Evolutionary conservation across 2,888 invertebrate genomes (phyloP).

Genomic region (Phragmatobia fuliginosa): DNA sequence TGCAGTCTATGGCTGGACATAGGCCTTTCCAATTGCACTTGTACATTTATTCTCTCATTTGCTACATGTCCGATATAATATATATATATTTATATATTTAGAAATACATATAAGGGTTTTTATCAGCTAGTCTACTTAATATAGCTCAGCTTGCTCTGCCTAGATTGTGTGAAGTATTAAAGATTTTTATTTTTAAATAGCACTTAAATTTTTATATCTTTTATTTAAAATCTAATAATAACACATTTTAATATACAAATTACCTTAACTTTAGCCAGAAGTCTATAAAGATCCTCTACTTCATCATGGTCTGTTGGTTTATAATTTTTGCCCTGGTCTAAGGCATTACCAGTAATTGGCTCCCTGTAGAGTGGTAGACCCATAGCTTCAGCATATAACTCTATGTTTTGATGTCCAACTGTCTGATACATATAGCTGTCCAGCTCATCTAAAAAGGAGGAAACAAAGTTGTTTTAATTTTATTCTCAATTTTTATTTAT

Average conservation of each 20-base stretch:
- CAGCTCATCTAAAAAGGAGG: constrained; percentile 90
- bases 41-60: too few species aligned
- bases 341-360: constrained; percentile 94
- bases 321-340: constrained; percentile 92
- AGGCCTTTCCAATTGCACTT: too few species aligned
- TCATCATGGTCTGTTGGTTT: constrained; percentile 95
- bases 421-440: constrained; percentile 99
- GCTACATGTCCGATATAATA: too few species aligned
- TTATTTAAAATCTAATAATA: not conserved
- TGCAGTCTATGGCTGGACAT: too few species aligned
- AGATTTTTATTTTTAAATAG: too few species aligned
- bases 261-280: constrained; percentile 93
- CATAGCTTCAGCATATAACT: constrained; percentile 97
- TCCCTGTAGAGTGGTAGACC: constrained; percentile 95
- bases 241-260: not conserved
- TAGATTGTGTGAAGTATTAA: too few species aligned
- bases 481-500: not conserved
- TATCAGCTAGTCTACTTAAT: too few species aligned
- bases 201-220: too few species aligned
- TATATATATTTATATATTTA: too few species aligned
- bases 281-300: constrained; percentile 97
- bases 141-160: too few species aligned
- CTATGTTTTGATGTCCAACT: constrained; percentile 98
- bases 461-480: not conserved
- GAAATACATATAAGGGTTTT: too few species aligned